Conservation (phyloP, 2,888 invertebrate genomes). For the Periphyllus acericola region DNA sequence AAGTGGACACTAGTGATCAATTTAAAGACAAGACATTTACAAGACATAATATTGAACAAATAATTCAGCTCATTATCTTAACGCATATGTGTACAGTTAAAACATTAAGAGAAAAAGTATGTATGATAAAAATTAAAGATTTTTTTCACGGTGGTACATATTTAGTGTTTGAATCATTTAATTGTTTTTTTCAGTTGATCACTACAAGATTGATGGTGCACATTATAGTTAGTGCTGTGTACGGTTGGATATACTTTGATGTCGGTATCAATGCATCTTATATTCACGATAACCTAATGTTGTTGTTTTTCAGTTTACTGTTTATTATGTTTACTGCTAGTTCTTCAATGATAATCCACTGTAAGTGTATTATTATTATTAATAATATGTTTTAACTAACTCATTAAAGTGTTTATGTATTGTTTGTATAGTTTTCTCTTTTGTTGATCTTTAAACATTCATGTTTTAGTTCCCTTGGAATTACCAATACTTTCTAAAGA, state of each 20-base stretch:
- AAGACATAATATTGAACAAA: not conserved
- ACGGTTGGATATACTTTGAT: conserved; percentile 84
- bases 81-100: conserved; percentile 20
- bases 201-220: conserved; percentile 85
- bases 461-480: conserved; percentile 81
- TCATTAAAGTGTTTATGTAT: not conserved
- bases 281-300: conserved; percentile 86
- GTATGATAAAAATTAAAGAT: no score
- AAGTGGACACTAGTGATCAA: not conserved
- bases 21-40: not conserved
- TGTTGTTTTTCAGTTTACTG: conserved; percentile 90
- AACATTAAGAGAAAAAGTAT: conserved; percentile 47
- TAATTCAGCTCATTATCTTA: conserved; percentile 29
- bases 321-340: conserved; percentile 95
- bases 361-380: conserved; percentile 73
- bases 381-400: not conserved
- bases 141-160: not conserved
- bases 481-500: conserved; percentile 83
- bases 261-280: conserved; percentile 88
- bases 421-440: not conserved
- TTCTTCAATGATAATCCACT: conserved; percentile 87
- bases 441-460: conserved; percentile 24
- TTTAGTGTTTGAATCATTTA: conserved; percentile 5
- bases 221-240: conserved; percentile 80
- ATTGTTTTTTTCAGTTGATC: conserved; percentile 71